A percentile compares a stretch with the other conserved stretches of the same genome.
Conservation (phyloP, 2,888 invertebrate genomes). For the Machimus atricapillus region DNA sequence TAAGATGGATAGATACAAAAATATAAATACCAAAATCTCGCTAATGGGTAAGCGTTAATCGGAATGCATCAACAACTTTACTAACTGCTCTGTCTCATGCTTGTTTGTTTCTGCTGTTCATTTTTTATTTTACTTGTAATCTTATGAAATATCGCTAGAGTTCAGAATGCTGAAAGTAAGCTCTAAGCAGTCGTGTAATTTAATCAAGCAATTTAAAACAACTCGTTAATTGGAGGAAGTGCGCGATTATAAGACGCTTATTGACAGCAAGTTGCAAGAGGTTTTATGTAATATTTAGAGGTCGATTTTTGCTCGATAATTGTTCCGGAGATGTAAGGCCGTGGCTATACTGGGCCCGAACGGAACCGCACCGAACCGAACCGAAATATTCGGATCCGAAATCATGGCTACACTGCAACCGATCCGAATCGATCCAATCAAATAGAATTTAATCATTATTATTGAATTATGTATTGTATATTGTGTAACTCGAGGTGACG, state of each 20-base stretch:
- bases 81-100: not conserved
- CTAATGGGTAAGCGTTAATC: slow-evolving; percentile 37
- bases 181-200: not conserved
- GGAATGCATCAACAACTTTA: not conserved
- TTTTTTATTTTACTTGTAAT: too few relatives aligned
- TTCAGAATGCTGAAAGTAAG: not conserved
- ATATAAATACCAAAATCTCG: slow-evolving; percentile 13
- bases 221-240: not conserved
- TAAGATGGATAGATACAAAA: not conserved
- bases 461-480: not conserved
- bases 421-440: too few relatives aligned
- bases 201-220: not conserved
- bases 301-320: not conserved
- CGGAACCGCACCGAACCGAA: too few relatives aligned
- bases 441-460: not conserved
- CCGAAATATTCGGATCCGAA: too few relatives aligned
- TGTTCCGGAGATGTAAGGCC: not conserved
- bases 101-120: not conserved
- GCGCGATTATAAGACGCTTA: not conserved
- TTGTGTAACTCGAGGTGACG: not conserved
- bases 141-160: not conserved
- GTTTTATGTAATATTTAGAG: not conserved
- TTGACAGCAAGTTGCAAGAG: not conserved
- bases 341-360: too few relatives aligned
- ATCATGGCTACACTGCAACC: too few relatives aligned